These are phyloP conservation scores for Pogonus chalceus DNA, from an alignment of 1,140 invertebrate species.

Conservation along the genomic window DNA sequence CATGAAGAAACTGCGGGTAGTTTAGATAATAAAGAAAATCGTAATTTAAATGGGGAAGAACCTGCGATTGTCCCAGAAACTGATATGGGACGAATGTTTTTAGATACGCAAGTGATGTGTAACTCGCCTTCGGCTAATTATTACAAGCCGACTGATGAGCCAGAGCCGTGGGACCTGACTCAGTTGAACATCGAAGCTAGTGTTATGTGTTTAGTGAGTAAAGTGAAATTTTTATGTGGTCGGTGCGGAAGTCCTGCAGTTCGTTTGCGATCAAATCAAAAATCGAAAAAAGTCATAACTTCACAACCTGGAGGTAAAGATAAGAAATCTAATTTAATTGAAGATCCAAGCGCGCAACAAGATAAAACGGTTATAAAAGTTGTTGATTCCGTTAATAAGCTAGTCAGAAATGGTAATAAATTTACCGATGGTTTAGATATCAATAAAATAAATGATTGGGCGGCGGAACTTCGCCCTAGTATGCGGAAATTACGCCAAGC, in stretches of 20 bases:
- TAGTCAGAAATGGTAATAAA: conserved; percentile 49
- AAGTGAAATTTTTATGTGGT: conserved; percentile 66
- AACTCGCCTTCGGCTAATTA: conserved; percentile 70
- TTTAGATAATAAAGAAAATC: conserved; percentile 7
- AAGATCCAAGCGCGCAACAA: conserved; percentile 20
- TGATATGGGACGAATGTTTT: conserved; percentile 38
- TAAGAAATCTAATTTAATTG: conserved; percentile 18
- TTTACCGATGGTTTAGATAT: conserved; percentile 63
- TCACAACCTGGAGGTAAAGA: conserved; percentile 18
- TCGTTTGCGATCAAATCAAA: conserved; percentile 39
- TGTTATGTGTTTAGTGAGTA: conserved; percentile 74
- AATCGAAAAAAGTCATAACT: conserved; percentile 31
- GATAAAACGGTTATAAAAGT: conserved; percentile 34
- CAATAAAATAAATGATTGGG: conserved; percentile 59
- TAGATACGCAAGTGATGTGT: conserved; percentile 65
- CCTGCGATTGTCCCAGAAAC: conserved; percentile 14
- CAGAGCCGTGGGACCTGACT: conserved; percentile 80
- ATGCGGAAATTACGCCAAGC: conserved; percentile 72
- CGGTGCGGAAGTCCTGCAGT: conserved; percentile 61
- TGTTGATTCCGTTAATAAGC: conserved; percentile 28
- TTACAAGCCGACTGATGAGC: conserved; percentile 72
- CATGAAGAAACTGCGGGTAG: conserved; percentile 13
- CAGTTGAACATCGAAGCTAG: conserved; percentile 83
- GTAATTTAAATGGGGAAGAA: neutral
- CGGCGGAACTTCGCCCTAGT: conserved; percentile 62